phyloP scores from a whole-genome alignment of 2,888 invertebrate genomes.

The Aspidiotus rigidus region DNA sequence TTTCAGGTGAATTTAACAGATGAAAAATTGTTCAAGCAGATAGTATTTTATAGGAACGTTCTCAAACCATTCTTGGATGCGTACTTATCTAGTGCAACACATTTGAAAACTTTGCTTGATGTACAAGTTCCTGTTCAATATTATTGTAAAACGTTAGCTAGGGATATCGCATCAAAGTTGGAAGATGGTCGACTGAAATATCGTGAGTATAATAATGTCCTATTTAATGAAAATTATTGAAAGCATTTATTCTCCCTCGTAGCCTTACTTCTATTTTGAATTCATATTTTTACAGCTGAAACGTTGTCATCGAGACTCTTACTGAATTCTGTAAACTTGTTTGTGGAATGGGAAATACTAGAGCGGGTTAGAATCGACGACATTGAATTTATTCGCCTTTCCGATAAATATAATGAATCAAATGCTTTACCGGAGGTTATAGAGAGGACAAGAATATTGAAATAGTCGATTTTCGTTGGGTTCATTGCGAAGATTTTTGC shows the following conservation, averaged over 20 bases:
- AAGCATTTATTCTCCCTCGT: background rate
- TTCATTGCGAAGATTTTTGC: too few species aligned
- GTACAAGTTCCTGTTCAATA: background rate
- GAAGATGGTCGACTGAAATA: conserved; percentile 1
- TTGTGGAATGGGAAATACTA: conserved; percentile 70
- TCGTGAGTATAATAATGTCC: conserved; percentile 15
- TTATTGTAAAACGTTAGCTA: background rate
- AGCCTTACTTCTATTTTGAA: background rate
- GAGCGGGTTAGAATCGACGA: conserved; percentile 47
- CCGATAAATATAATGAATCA: conserved; percentile 45
- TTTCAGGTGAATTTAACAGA: conserved; percentile 7
- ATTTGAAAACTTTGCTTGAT: conserved; percentile 1
- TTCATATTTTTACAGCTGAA: conserved; percentile 56
- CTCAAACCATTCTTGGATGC: conserved; percentile 11
- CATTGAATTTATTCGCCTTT: conserved; percentile 46
- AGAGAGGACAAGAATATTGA: conserved; percentile 40
- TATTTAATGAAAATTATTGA: background rate
- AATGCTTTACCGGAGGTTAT: conserved; percentile 42
- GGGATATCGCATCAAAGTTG: background rate
- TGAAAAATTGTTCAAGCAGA: conserved; percentile 1
- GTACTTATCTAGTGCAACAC: background rate
- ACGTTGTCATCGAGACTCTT: conserved; percentile 79
- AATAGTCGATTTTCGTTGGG: background rate
- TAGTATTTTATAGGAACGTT: conserved; percentile 1
- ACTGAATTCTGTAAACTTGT: conserved; percentile 70